Evolutionary conservation across 2,888 invertebrate genomes (phyloP).

Genomic region (Baronia brevicornis): DNA sequence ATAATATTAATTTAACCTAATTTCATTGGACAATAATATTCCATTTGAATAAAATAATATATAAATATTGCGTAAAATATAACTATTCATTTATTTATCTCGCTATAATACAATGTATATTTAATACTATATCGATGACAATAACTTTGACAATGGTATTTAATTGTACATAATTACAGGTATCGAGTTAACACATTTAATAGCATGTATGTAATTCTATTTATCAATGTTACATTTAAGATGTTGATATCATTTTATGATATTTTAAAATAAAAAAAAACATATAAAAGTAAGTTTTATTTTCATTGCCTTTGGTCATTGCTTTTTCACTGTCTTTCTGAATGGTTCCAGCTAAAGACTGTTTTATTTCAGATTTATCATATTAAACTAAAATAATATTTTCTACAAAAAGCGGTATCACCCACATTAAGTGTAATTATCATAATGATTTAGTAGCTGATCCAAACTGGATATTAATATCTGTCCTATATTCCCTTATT

Average conservation of each 20-base stretch:
- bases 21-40: too few relatives aligned
- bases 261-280: conserved; percentile 69
- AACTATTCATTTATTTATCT: not conserved
- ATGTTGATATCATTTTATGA: conserved; percentile 75
- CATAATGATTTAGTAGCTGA: too few relatives aligned
- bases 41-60: too few relatives aligned
- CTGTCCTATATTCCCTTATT: too few relatives aligned
- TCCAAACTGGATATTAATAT: too few relatives aligned
- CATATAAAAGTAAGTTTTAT: conserved; percentile 38
- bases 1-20: too few relatives aligned
- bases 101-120: not conserved
- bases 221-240: conserved; percentile 72
- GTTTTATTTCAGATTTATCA: not conserved
- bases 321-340: not conserved
- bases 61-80: too few relatives aligned
- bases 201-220: conserved; percentile 44
- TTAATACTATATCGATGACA: conserved; percentile 45
- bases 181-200: conserved; percentile 49
- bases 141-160: conserved; percentile 52
- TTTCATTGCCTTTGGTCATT: conserved; percentile 19
- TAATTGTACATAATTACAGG: conserved; percentile 49
- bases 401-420: too few relatives aligned
- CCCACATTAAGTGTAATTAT: too few relatives aligned
- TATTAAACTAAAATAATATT: not conserved
- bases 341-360: not conserved